These are phyloP conservation scores for Oreochromis spilurus DNA, from an alignment of 2,113 vertebrate genomes.

Conservation along the genomic window DNA sequence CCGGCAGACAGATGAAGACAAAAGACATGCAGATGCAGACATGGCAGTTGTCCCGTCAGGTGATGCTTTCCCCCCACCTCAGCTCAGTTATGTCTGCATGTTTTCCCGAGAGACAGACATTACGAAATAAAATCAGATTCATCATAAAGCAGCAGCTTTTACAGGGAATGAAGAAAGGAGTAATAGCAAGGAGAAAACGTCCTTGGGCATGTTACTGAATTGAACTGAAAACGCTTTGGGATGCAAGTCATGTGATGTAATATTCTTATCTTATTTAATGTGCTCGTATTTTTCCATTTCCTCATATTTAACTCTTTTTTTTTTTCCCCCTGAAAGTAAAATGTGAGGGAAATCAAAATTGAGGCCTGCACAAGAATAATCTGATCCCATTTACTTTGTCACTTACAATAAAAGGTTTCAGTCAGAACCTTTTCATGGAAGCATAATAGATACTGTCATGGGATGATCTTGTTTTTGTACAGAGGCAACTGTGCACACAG, in stretches of 20 bases:
- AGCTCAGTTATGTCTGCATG: neutral
- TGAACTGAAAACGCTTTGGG: constrained; percentile 23
- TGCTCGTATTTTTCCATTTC: constrained; percentile 39
- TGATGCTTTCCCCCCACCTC: neutral
- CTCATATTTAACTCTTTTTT: neutral
- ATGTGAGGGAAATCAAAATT: constrained; percentile 41
- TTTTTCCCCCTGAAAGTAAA: constrained; percentile 34
- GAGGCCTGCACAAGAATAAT: constrained; percentile 34
- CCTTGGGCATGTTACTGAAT: constrained; percentile 33
- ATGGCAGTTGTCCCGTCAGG: neutral
- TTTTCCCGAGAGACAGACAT: constrained; percentile 9
- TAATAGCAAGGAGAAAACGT: constrained; percentile 26
- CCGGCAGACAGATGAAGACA: neutral
- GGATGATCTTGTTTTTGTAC: constrained; percentile 33
- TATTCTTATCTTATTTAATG: constrained; percentile 51
- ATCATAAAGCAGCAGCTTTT: constrained; percentile 3
- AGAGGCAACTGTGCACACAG: neutral
- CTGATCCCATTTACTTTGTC: constrained; percentile 56
- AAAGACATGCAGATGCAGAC: neutral
- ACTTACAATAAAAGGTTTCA: constrained; percentile 49
- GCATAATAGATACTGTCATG: constrained; percentile 44
- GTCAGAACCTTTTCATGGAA: constrained; percentile 42
- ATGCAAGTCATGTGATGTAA: constrained; percentile 49
- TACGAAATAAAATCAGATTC: constrained; percentile 16
- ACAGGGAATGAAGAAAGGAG: constrained; percentile 27